phyloP scores from a whole-genome alignment of 2,113 vertebrate species.

The Strix uralensis region DNA sequence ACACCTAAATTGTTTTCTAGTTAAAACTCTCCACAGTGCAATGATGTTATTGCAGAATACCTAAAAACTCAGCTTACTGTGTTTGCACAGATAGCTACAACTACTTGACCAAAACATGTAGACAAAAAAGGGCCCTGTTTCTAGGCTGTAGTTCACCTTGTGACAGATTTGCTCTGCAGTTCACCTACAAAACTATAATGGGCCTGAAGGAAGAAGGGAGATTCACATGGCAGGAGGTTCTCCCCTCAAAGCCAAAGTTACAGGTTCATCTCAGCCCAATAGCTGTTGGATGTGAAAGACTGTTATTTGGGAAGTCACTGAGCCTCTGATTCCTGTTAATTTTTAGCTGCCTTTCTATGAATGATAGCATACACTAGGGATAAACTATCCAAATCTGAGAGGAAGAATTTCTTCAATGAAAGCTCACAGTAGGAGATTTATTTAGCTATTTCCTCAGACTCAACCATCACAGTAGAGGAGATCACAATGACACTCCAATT shows the following conservation, averaged over 20 bases:
- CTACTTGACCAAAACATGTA: neutral
- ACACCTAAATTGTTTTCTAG: neutral
- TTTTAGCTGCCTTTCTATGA: neutral
- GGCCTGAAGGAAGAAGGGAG: neutral
- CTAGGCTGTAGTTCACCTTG: neutral
- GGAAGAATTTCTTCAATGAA: neutral
- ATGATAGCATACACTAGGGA: neutral
- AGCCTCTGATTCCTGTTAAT: neutral
- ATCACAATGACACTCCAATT: neutral
- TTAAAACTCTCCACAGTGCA: neutral
- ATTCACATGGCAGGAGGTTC: neutral
- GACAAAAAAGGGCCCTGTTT: neutral
- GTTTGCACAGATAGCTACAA: neutral
- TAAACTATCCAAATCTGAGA: neutral
- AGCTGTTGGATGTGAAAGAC: neutral
- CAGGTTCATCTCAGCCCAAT: neutral
- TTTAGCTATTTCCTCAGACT: neutral
- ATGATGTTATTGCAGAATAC: neutral
- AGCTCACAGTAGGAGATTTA: neutral
- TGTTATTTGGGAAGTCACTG: neutral
- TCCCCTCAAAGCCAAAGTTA: neutral
- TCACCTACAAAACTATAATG: neutral
- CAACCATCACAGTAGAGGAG: neutral
- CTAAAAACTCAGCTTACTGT: neutral
- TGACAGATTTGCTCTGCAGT: neutral